A percentile compares a stretch with the other conserved stretches of the same genome.
These are phyloP conservation scores for Netelia virgata DNA, from an alignment of 2,888 invertebrate species.

Conservation along the genomic window DNA sequence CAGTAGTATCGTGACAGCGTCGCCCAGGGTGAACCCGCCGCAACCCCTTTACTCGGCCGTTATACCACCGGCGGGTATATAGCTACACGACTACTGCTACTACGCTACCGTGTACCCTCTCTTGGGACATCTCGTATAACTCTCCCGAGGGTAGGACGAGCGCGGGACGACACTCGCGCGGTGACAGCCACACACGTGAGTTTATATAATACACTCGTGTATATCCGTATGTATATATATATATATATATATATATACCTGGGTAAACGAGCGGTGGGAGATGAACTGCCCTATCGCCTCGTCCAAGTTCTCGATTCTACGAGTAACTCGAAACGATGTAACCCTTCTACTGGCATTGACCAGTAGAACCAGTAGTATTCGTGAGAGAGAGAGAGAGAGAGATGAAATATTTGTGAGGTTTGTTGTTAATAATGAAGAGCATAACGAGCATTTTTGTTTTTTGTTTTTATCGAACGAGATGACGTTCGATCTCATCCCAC, in stretches of 20 bases:
- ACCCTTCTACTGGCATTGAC: not conserved
- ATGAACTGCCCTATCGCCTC: conserved; percentile 14
- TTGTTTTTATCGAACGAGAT: too few relatives aligned
- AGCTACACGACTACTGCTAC: not conserved
- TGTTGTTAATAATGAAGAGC: too few relatives aligned
- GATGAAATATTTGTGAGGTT: too few relatives aligned
- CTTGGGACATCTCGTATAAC: conserved; percentile 70
- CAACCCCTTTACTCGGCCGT: conserved; percentile 48
- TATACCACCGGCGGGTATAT: conserved; percentile 27
- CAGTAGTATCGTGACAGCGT: conserved; percentile 40
- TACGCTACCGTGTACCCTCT: conserved; percentile 20
- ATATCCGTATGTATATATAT: too few relatives aligned
- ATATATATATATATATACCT: not conserved
- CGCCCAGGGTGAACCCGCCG: conserved; percentile 50
- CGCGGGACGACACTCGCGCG: conserved; percentile 64
- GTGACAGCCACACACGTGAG: conserved; percentile 33
- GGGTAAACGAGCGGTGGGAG: conserved; percentile 29
- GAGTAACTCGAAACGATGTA: not conserved
- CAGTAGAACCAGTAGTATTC: too few relatives aligned
- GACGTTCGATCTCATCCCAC: too few relatives aligned
- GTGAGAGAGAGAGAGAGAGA: too few relatives aligned
- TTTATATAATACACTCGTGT: conserved; percentile 1
- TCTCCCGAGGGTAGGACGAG: conserved; percentile 68
- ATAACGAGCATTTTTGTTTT: too few relatives aligned
- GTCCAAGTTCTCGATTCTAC: conserved; percentile 2